phyloP scores from a whole-genome alignment of 1,140 invertebrate species.

The Cyclargus thomasi region DNA sequence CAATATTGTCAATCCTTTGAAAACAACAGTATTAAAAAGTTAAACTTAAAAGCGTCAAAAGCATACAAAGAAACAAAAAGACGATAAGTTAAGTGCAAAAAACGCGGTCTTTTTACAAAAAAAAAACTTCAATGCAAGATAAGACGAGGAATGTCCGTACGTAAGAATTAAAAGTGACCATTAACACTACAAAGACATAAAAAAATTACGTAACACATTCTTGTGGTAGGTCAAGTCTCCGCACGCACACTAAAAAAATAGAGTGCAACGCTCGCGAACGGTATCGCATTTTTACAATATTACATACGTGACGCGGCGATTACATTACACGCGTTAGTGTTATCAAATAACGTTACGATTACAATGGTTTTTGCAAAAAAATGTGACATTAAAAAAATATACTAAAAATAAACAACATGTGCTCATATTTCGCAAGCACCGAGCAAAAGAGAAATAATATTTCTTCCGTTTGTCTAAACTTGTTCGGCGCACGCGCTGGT shows the following conservation, averaged over 20 bases:
- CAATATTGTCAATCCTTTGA: no score
- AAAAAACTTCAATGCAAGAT: not conserved
- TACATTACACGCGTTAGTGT: not conserved
- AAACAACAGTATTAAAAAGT: not conserved
- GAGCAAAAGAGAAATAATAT: constrained; percentile 68
- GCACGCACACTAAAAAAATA: constrained; percentile 31
- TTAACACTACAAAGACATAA: constrained; percentile 23
- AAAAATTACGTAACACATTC: constrained; percentile 46
- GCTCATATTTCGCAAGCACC: constrained; percentile 27
- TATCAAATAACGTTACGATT: constrained; percentile 9
- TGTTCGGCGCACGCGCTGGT: constrained; percentile 61
- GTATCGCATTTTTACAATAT: constrained; percentile 53
- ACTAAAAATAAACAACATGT: no score
- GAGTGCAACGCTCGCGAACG: constrained; percentile 57
- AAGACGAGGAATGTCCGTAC: not conserved
- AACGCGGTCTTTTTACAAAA: not conserved
- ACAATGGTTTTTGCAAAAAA: not conserved
- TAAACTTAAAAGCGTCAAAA: not conserved
- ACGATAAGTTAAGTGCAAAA: not conserved
- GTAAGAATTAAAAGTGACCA: constrained; percentile 3
- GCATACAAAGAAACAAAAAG: not conserved
- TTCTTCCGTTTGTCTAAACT: constrained; percentile 74
- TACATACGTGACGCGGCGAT: constrained; percentile 21
- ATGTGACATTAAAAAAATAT: not conserved
- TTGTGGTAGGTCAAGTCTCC: constrained; percentile 62